Conservation (phyloP, 1,140 invertebrate genomes). For the Brachionus plicatilis region DNA sequence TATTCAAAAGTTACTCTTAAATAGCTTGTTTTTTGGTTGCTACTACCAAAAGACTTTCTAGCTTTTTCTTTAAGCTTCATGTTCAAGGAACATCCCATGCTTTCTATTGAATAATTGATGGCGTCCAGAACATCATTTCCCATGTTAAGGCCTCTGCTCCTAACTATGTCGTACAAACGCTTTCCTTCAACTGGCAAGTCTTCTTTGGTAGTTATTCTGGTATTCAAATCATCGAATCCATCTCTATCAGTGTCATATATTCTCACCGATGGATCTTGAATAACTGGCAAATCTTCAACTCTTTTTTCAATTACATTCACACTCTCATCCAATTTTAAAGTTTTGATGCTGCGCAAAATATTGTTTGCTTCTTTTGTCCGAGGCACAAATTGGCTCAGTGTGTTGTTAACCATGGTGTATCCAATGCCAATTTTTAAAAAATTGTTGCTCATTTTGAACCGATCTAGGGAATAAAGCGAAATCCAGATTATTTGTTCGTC, state of each 20-base stretch:
- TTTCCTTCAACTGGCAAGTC: background rate
- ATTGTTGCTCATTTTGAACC: background rate
- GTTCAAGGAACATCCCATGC: background rate
- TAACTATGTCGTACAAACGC: background rate
- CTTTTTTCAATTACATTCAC: background rate
- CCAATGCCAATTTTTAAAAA: background rate
- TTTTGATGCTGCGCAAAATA: background rate
- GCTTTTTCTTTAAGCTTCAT: background rate
- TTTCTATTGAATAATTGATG: slow-evolving; percentile 10
- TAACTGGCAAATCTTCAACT: background rate
- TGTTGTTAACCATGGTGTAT: background rate
- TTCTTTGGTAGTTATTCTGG: background rate
- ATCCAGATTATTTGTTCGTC: background rate
- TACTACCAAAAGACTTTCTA: background rate
- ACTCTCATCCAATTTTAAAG: background rate
- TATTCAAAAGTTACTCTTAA: background rate
- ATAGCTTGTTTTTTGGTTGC: background rate
- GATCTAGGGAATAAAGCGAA: background rate
- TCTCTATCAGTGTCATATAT: background rate
- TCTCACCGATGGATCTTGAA: background rate
- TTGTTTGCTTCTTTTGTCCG: background rate
- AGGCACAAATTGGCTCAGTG: background rate
- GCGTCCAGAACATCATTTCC: background rate
- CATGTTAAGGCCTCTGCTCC: background rate
- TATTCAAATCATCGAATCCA: background rate